These are phyloP conservation scores for Notothenia coriiceps DNA, from an alignment of 2,113 vertebrate genomes.

Conservation along the genomic window DNA sequence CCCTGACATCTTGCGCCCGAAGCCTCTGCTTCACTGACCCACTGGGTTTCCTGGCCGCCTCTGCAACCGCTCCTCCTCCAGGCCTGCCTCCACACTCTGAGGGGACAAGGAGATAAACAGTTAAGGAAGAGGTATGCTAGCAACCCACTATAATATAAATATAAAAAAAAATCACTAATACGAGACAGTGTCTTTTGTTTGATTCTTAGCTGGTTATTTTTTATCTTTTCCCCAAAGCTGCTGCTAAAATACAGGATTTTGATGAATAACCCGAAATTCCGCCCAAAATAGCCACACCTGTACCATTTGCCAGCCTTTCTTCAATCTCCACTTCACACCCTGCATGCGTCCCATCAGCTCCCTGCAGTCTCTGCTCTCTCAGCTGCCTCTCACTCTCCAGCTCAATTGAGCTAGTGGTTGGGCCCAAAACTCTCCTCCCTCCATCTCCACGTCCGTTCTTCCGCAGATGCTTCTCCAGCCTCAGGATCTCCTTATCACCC, in stretches of 20 bases:
- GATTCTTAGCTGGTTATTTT: neutral
- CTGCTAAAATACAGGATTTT: neutral
- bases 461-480: constrained; percentile 92
- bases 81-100: constrained; percentile 87
- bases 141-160: neutral
- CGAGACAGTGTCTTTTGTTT: neutral
- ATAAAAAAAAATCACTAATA: neutral
- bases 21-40: constrained; percentile 93
- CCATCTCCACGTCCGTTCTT: constrained; percentile 94
- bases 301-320: constrained; percentile 89
- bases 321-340: constrained; percentile 90
- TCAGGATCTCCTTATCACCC: constrained; percentile 91
- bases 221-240: neutral
- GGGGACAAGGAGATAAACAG: constrained; percentile 1
- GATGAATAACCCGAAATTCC: neutral
- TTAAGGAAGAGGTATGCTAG: neutral
- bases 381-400: constrained; percentile 96
- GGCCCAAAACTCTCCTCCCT: constrained; percentile 99
- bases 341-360: constrained; percentile 90
- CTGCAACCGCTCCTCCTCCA: constrained; percentile 92
- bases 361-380: constrained; percentile 93
- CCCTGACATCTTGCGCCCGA: constrained; percentile 90
- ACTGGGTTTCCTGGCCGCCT: constrained; percentile 89
- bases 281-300: constrained; percentile 75
- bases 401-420: too few relatives aligned